Evolutionary conservation across 2,797 vertebrate genomes (phyloP), one percentile per base, ranked within the genome.

Genomic region (Dromococcyx pavoninus): DNA sequence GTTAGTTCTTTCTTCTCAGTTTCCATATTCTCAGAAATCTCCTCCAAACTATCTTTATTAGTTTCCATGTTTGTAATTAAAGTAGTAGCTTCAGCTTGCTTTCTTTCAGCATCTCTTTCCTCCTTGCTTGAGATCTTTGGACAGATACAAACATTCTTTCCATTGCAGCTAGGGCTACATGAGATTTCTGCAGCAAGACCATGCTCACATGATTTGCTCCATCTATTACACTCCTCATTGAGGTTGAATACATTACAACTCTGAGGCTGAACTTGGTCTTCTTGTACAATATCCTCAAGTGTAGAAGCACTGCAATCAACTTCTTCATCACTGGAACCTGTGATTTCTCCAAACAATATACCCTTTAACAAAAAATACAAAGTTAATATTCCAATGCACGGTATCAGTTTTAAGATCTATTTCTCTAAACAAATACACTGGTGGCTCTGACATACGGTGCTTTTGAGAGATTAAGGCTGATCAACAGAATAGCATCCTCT

Each of bases 291-390:
- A 69, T 16, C 54, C 24, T 92, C 96, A 4, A 62, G 53, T 12
- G 79, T 51, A 51, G 71, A 91, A 76, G 73, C 77, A 44, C 9
- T 72, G 17, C 69, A 86, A 33, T 56, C 80, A 6, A 71, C 83
- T 32, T 98, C 98, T n/a, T 74, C 93, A 6, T 97, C 95, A 2
- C 97, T 98, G 81, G 97, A 97, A 91, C 97, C 94, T 16, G 96
- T 93, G 14, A 91, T 51, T 54, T 98, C 97, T 86, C 96, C 97
- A 71, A 98, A 96, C 73, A 91, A 88, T 9, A 32, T 24, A 78
- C 98, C 97, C 98, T 99, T 94, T 85, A 96, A 93, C 32, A 13
- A 97, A 97, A 88, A 94, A 97, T 7, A 95, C 11, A 41, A 92
- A 30, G 58, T 92, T 65, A 94, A 48, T 73, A 72, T 83, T 71